A percentile compares a stretch with the other conserved stretches of the same genome.
Evolutionary conservation across 2,888 invertebrate genomes (phyloP).

Genomic region (Nasonovia ribisnigri): DNA sequence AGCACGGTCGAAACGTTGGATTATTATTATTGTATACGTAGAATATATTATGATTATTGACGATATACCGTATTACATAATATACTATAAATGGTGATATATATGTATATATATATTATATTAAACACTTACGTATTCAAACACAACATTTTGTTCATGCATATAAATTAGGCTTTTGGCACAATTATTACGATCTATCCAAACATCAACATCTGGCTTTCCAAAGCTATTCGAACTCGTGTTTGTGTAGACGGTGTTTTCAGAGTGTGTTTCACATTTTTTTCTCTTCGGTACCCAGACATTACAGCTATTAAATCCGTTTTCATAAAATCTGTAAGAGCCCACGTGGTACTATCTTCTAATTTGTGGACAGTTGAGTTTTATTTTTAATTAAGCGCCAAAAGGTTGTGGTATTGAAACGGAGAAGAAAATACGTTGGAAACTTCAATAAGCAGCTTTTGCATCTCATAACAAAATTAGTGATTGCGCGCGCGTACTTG

Average conservation of each 20-base stretch:
- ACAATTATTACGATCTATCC: conserved; percentile 23
- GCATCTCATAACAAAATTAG: neutral
- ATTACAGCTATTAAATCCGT: neutral
- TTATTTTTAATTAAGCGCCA: neutral
- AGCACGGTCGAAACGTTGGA: neutral
- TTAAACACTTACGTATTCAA: neutral
- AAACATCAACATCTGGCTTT: conserved; percentile 52
- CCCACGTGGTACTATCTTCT: neutral
- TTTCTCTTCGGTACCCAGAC: neutral
- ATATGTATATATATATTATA: no score
- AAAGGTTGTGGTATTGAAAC: neutral
- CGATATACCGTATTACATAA: neutral
- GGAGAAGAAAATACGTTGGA: neutral
- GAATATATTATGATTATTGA: neutral
- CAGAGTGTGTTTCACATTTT: neutral
- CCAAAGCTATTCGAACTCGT: neutral
- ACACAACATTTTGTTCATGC: neutral
- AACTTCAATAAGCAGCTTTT: neutral
- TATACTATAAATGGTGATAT: neutral
- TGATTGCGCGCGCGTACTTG: neutral
- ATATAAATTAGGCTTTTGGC: conserved; percentile 12
- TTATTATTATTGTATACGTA: conserved; percentile 4
- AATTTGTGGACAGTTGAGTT: neutral
- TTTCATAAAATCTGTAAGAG: neutral
- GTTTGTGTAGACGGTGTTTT: conserved; percentile 21